Base-by-base conservation (phyloP, 1,140 invertebrate species). In the Drosophila bipectinata region DNA sequence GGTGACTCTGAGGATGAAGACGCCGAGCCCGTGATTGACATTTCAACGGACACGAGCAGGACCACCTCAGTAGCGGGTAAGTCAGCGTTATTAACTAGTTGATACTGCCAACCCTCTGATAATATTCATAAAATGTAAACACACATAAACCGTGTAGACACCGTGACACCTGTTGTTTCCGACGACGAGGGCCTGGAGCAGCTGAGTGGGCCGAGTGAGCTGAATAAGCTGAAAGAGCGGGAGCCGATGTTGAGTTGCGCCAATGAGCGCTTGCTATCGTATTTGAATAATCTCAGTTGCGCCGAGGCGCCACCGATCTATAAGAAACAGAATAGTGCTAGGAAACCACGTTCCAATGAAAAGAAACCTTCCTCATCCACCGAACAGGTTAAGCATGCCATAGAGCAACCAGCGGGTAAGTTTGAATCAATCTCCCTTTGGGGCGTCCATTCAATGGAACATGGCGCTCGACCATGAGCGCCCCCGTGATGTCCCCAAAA, bases 81-180 rank as follows among this genome's bases (percentile, higher is more conserved):
- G 83, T 88, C 48, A 54, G 30, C 58, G 56, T 57, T 49, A 45
- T 47, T 59, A 12, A 79, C 76, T 83, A 73, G 79, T 87, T 88
- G 83, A 79, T 87, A 88, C 83, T 88, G 84, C 79, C 84, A 88
- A 89, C 75, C 83, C 79, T 83, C 84, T 88, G 83, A 87, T 87
- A 69, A 83, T 83, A 87, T 88, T 83, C 66, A 88, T 88, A 79
- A 87, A 82, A 67, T 87, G 63, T 77, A 77, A 79, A 67, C 63
- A 76, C 55, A 77, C 73, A 85, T 49, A 84, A 81, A 89, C 79
- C 78, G 82, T 88, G 82, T 82, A 87, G 82, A 88, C 62, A 75
- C 83, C 61, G 83, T 87, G 83, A 82, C 82, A 79, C 83, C 83
- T 88, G 83, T 87, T 88, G 83, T 87, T 82, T 87, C 82, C 58